Evolutionary conservation across 1,140 invertebrate species (phyloP), one percentile per base, ranked within the genome.

Genomic region (Melitaea cinxia): DNA sequence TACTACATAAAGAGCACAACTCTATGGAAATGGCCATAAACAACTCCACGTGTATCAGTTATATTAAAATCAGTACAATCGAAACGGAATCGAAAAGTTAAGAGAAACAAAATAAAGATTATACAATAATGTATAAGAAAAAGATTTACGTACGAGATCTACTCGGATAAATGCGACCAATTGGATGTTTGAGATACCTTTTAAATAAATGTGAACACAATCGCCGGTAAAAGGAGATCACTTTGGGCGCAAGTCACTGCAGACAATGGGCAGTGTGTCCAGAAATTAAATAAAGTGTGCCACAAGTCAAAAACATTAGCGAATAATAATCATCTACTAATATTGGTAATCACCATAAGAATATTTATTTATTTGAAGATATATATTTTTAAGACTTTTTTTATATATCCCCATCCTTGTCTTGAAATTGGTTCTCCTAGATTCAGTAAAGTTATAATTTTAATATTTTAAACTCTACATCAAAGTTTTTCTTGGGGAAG

Each of bases 191-290:
- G 39, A 52, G 55, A 58, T 21, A 64, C 50, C 57, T 63, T 64
- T 68, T 37, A 58, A 52, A 59, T 59, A 63, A 70, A 74, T 65
- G 54, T 57, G 55, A 47, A 39, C 53, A 72, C 66, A 59, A 74
- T 49, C 56, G 52, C 49, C 21, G 52, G 65, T 70, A 67, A 67
- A 78, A 77, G 70, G 72, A 75, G 75, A 76, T 68, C 69, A 70
- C 55, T 66, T 49, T 72, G 52, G 65, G 54, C 73, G 80, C 81
- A 83, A 87, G 82, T 83, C 82, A 86, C 54, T 56, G 61, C 63
- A 78, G 65, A 85, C 84, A 85, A 87, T 75, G 67, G 61, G 60
- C 59, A 68, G 26, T 65, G 39, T 61, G 53, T 19, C 53, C 24
- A 33, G 58, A 47, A 55, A 15, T 42, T 14, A 60, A 57, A 21